Percentiles rank a stretch among this genome's conserved stretches.
phyloP scores from a whole-genome alignment of 1,140 invertebrate species.

The Cyphomyrmex costatus region DNA sequence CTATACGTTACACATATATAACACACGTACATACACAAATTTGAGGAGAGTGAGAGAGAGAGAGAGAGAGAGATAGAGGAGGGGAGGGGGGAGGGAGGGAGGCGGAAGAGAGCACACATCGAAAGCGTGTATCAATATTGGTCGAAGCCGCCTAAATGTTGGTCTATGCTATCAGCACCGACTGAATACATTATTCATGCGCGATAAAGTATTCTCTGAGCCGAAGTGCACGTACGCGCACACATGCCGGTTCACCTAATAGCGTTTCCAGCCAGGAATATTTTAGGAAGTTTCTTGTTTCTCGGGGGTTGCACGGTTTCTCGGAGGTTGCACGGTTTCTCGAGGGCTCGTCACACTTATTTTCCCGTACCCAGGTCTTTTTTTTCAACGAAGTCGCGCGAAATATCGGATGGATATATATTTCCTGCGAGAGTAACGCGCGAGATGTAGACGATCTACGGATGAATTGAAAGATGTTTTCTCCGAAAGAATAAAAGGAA shows the following conservation, averaged over 20 bases:
- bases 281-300: conserved; percentile 38
- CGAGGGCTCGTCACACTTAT: conserved; percentile 1
- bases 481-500: background rate
- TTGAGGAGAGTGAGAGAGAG: background rate
- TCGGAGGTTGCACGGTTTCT: background rate
- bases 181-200: conserved; percentile 82
- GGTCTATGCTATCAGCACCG: conserved; percentile 77
- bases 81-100: conserved; percentile 35
- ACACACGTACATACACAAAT: background rate
- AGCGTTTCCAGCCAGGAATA: conserved; percentile 1
- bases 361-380: background rate
- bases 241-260: conserved; percentile 36
- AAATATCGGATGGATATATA: background rate
- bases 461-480: background rate
- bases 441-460: background rate
- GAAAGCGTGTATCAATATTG: conserved; percentile 78
- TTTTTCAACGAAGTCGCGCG: background rate
- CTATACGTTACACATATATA: conserved; percentile 4
- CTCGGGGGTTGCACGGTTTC: background rate
- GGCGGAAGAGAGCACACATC: conserved; percentile 58
- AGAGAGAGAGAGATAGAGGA: background rate
- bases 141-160: conserved; percentile 79
- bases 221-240: conserved; percentile 37
- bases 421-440: background rate
- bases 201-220: conserved; percentile 80